A percentile compares a stretch with the other conserved stretches of the same genome.
These are phyloP conservation scores for Peromyscus melanophrys DNA, from an alignment of 2,797 vertebrate genomes.

Conservation along the genomic window DNA sequence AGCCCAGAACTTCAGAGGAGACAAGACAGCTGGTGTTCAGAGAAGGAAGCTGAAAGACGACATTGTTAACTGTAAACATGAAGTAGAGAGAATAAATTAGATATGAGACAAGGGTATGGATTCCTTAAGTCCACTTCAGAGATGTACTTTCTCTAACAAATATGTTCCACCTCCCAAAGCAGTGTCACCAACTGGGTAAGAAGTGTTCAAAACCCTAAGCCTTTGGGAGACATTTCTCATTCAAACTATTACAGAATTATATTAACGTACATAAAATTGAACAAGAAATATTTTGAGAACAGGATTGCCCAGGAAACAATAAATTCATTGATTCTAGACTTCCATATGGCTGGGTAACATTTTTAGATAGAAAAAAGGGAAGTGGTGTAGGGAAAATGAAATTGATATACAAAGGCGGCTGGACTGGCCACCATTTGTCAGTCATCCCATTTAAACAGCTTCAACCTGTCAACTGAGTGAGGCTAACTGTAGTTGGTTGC, in stretches of 20 bases:
- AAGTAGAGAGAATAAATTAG: not conserved
- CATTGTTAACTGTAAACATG: not conserved
- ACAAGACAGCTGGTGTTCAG: not conserved
- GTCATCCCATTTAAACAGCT: not conserved
- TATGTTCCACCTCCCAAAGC: not conserved
- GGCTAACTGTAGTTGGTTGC: not conserved
- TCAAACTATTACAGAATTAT: not conserved
- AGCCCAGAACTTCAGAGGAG: not conserved
- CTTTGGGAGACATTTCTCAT: not conserved
- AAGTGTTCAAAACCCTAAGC: not conserved
- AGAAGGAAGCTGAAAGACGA: not conserved
- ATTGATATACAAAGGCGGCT: not conserved
- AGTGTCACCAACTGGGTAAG: no score
- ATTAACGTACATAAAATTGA: not conserved
- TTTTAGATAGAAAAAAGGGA: not conserved
- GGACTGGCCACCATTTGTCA: not conserved
- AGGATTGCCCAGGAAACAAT: not conserved
- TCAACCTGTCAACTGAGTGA: no score
- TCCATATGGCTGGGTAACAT: not conserved
- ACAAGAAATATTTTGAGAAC: not conserved
- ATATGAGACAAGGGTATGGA: not conserved
- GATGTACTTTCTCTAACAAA: not conserved
- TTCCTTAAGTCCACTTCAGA: not conserved
- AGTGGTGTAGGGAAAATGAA: not conserved
- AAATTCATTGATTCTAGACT: not conserved